These are phyloP conservation scores for Acrossocheilus fasciatus DNA, from an alignment of 2,797 vertebrate species.

Conservation along the genomic window DNA sequence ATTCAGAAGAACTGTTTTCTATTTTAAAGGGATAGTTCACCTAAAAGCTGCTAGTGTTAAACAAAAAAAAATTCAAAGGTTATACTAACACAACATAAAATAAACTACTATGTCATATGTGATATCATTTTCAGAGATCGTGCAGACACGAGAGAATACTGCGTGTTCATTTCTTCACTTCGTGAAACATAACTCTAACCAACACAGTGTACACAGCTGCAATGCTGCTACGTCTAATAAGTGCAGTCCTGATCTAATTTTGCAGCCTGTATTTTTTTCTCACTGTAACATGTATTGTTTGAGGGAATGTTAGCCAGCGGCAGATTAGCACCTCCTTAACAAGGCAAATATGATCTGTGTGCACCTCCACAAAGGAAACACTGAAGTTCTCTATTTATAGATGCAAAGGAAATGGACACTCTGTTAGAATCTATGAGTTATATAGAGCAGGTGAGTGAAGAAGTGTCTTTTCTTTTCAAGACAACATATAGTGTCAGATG, in stretches of 20 bases:
- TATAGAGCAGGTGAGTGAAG: slow-evolving; percentile 32
- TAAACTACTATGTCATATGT: not conserved
- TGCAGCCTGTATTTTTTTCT: slow-evolving; percentile 68
- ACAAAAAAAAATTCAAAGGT: not conserved
- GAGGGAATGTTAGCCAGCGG: slow-evolving; percentile 77
- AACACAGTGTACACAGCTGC: slow-evolving; percentile 40
- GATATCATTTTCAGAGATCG: slow-evolving; percentile 69
- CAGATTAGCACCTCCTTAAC: slow-evolving; percentile 81
- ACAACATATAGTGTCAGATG: slow-evolving; percentile 2
- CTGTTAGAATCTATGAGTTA: slow-evolving; percentile 65
- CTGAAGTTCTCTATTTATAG: slow-evolving; percentile 76
- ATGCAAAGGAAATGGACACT: slow-evolving; percentile 76
- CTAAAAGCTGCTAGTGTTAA: not conserved
- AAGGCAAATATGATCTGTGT: slow-evolving; percentile 76
- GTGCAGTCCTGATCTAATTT: slow-evolving; percentile 79
- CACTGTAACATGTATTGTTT: slow-evolving; percentile 77
- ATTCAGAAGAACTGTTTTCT: not conserved
- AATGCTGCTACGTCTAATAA: slow-evolving; percentile 41
- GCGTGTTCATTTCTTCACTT: slow-evolving; percentile 68
- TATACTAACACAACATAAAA: not conserved
- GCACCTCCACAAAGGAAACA: slow-evolving; percentile 75
- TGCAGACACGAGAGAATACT: slow-evolving; percentile 5
- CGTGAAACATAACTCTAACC: slow-evolving; percentile 53
- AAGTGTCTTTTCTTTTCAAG: slow-evolving; percentile 35
- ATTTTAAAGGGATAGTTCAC: not conserved